Evolutionary conservation across 2,113 vertebrate genomes (phyloP).

Genomic region (Microcebus griseorufus): DNA sequence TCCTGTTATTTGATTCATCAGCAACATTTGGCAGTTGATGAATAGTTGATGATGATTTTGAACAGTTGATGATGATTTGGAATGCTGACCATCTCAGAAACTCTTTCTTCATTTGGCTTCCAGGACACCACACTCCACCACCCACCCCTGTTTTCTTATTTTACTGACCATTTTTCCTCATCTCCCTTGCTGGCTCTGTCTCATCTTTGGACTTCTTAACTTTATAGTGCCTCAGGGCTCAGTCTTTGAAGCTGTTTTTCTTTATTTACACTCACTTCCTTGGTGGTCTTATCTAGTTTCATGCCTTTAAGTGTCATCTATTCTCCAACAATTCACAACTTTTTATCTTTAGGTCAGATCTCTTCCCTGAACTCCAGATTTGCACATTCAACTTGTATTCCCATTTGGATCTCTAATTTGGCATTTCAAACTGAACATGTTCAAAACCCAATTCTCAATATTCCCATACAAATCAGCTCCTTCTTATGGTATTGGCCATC

Average conservation of each 20-base stretch:
- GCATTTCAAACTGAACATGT: slow-evolving; percentile 10
- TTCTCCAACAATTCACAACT: not conserved
- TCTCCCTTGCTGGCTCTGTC: not conserved
- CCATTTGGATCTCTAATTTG: not conserved
- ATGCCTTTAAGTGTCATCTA: not conserved
- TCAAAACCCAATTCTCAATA: not conserved
- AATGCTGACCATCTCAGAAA: not conserved
- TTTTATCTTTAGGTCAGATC: not conserved
- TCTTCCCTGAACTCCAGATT: not conserved
- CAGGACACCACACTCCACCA: not conserved
- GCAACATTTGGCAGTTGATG: not conserved
- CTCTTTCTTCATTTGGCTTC: not conserved
- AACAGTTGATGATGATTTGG: not conserved
- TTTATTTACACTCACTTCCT: not conserved
- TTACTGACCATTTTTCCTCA: not conserved
- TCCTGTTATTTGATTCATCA: not conserved
- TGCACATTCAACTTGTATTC: not conserved
- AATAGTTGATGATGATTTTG: not conserved
- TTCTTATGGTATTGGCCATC: not conserved
- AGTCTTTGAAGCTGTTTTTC: not conserved
- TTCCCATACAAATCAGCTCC: not conserved
- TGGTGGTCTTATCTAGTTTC: not conserved
- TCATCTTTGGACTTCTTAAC: not conserved
- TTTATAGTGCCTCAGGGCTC: not conserved
- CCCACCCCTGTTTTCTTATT: not conserved